These are phyloP conservation scores for Holothuria leucospilota DNA, from an alignment of 53 echinoderm and acorn worm genomes.

Conservation along the genomic window DNA sequence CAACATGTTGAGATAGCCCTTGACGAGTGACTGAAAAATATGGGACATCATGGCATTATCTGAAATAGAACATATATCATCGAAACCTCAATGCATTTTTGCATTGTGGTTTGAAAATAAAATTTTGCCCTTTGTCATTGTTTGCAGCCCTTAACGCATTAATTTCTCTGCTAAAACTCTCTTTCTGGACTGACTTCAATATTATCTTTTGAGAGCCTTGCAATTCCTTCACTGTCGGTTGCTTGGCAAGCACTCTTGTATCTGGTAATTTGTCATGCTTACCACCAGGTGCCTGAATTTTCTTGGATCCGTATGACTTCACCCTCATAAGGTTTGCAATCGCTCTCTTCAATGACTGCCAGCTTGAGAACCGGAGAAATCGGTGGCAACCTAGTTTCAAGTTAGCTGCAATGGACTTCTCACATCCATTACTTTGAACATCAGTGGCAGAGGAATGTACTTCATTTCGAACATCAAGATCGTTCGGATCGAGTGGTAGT, in stretches of 20 bases:
- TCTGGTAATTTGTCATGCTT: background rate
- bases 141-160: background rate
- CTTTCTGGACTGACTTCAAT: too few relatives aligned
- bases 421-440: background rate
- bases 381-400: conserved; percentile 19
- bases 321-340: conserved; percentile 15
- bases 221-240: too few relatives aligned
- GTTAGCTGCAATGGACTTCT: too few relatives aligned
- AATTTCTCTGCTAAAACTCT: background rate
- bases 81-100: too few relatives aligned
- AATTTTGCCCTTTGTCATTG: too few relatives aligned
- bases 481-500: too few relatives aligned
- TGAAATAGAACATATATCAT: too few relatives aligned
- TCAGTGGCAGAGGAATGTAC: background rate
- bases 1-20: too few relatives aligned
- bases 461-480: conserved; percentile 55
- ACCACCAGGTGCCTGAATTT: background rate
- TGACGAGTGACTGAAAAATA: too few relatives aligned
- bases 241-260: too few relatives aligned
- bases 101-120: background rate
- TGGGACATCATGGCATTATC: too few relatives aligned
- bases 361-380: conserved; percentile 52
- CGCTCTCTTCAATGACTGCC: conserved; percentile 52
- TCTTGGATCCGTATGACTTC: background rate
- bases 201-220: too few relatives aligned